phyloP scores from a whole-genome alignment of 2,113 vertebrate genomes.

The Takifugu flavidus region DNA sequence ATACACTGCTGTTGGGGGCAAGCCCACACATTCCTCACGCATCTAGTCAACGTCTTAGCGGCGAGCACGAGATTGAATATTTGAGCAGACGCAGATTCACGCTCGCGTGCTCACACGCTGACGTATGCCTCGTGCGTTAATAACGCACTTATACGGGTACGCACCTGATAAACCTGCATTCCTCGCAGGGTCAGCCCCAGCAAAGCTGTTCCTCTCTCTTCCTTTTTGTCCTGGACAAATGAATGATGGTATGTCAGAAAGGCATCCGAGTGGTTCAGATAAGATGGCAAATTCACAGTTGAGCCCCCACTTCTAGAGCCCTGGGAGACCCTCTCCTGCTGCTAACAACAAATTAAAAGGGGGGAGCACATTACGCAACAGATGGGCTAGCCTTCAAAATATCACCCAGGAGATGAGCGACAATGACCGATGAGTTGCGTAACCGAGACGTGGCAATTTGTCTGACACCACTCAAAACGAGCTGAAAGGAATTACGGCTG shows the following conservation, averaged over 20 bases:
- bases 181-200: conserved; percentile 88
- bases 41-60: conserved; percentile 39
- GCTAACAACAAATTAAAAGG: conserved; percentile 32
- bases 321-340: conserved; percentile 20
- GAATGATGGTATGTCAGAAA: conserved; percentile 63
- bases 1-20: conserved; percentile 51
- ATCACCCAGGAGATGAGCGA: conserved; percentile 38
- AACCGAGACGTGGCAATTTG: conserved; percentile 21
- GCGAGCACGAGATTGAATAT: conserved; percentile 14
- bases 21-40: conserved; percentile 70
- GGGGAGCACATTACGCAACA: conserved; percentile 34
- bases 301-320: conserved; percentile 14
- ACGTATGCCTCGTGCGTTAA: conserved; percentile 31
- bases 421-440: conserved; percentile 33
- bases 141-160: conserved; percentile 37
- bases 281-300: conserved; percentile 42
- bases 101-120: conserved; percentile 5
- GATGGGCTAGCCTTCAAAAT: conserved; percentile 36
- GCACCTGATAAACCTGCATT: conserved; percentile 90
- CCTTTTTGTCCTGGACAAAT: conserved; percentile 85
- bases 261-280: conserved; percentile 59
- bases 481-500: not conserved
- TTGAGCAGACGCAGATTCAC: conserved; percentile 50
- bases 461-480: conserved; percentile 21
- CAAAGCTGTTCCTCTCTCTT: conserved; percentile 78